Evolutionary conservation across 2,888 invertebrate genomes (phyloP).

Genomic region (Phymatocera aterrima): DNA sequence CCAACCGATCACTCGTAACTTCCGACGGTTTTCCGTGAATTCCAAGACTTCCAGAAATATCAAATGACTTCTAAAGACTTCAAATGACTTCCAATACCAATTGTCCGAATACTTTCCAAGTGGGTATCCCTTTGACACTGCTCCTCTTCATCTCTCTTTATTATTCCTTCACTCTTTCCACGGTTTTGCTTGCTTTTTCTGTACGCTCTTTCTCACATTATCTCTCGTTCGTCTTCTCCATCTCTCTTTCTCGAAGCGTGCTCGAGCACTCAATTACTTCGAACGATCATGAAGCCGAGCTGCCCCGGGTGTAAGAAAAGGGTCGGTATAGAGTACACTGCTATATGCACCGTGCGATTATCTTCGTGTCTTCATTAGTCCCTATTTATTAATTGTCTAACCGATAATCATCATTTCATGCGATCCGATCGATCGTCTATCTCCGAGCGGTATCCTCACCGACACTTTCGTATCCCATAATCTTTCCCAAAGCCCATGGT

Average conservation of each 20-base stretch:
- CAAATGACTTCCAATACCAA: no score
- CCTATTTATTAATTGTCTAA: conserved; percentile 25
- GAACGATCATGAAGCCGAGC: conserved; percentile 64
- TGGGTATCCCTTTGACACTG: not conserved
- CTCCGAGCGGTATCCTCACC: no score
- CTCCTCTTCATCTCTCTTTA: not conserved
- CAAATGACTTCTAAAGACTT: no score
- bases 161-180: conserved; percentile 48
- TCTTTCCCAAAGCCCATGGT: no score
- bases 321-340: not conserved
- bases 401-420: conserved; percentile 22
- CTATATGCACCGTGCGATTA: not conserved
- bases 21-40: no score
- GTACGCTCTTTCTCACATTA: conserved; percentile 45
- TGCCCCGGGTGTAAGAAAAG: conserved; percentile 34
- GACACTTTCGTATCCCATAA: not conserved
- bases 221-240: conserved; percentile 40
- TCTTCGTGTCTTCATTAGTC: conserved; percentile 17
- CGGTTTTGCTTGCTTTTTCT: conserved; percentile 31
- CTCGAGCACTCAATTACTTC: conserved; percentile 72
- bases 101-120: not conserved
- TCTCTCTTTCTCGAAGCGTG: conserved; percentile 56
- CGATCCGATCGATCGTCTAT: not conserved
- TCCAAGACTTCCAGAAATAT: no score
- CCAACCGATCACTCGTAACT: no score